Percentiles rank a stretch among this genome's conserved stretches.
Conservation (phyloP, 2,113 vertebrate genomes). For the Ornithorhynchus anatinus region DNA sequence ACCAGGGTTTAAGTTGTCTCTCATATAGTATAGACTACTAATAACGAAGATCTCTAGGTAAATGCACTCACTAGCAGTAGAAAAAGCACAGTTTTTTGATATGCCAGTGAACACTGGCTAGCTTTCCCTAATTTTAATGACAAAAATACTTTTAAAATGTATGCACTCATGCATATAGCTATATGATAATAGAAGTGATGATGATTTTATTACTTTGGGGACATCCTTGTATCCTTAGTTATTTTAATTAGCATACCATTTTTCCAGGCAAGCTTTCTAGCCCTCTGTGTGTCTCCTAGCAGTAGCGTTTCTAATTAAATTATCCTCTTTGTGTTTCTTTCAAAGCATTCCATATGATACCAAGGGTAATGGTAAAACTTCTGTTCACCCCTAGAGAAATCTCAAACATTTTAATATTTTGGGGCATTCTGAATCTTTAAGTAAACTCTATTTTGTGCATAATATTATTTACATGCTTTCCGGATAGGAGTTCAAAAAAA, state of each 20-base stretch:
- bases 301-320: slow-evolving; percentile 53
- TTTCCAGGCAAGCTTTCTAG: neutral
- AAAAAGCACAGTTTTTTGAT: neutral
- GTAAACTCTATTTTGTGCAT: slow-evolving; percentile 15
- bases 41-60: neutral
- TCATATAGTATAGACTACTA: neutral
- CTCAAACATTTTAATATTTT: slow-evolving; percentile 43
- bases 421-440: slow-evolving; percentile 10
- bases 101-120: neutral
- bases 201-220: neutral
- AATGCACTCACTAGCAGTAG: neutral
- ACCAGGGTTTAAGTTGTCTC: slow-evolving; percentile 5
- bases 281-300: neutral
- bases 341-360: slow-evolving; percentile 53
- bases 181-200: neutral
- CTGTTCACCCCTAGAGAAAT: slow-evolving; percentile 39
- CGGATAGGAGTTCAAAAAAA: neutral
- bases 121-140: slow-evolving; percentile 28
- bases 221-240: slow-evolving; percentile 11
- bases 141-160: neutral
- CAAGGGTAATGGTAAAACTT: slow-evolving; percentile 25
- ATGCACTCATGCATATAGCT: rapidly evolving
- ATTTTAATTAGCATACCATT: slow-evolving; percentile 45
- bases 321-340: slow-evolving; percentile 35
- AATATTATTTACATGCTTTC: neutral